phyloP scores from a whole-genome alignment of 2,888 invertebrate genomes.

The Aleiodes testaceus region DNA sequence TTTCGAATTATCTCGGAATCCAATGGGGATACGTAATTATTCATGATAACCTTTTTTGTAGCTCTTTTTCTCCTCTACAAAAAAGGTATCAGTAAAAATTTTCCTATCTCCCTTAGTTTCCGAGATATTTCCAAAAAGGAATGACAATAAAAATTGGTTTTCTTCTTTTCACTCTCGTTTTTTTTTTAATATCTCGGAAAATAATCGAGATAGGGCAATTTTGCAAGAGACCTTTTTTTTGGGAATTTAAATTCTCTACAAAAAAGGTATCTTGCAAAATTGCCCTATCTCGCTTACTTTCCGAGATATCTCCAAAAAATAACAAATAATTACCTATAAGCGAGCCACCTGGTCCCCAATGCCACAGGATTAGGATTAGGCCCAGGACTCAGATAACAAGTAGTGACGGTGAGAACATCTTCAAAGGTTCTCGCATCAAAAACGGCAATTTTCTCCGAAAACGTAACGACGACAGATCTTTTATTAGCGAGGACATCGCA shows the following conservation, averaged over 20 bases:
- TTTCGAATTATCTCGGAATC: neutral
- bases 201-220: too few relatives aligned
- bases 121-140: too few relatives aligned
- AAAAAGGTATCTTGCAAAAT: too few relatives aligned
- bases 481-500: slow-evolving; percentile 92
- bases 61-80: too few relatives aligned
- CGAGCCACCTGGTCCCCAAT: slow-evolving; percentile 88
- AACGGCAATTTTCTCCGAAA: slow-evolving; percentile 91
- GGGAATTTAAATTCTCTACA: too few relatives aligned
- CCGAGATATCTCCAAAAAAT: neutral
- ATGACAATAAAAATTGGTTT: too few relatives aligned
- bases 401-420: slow-evolving; percentile 89
- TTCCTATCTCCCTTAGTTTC: too few relatives aligned
- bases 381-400: slow-evolving; percentile 91
- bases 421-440: slow-evolving; percentile 93
- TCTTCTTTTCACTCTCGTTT: too few relatives aligned
- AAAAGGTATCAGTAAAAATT: too few relatives aligned
- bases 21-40: too few relatives aligned
- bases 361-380: slow-evolving; percentile 88
- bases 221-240: neutral
- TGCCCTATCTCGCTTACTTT: too few relatives aligned
- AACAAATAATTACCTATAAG: slow-evolving; percentile 74
- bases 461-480: slow-evolving; percentile 89
- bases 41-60: neutral
- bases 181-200: too few relatives aligned